Evolutionary conservation across 2,797 vertebrate genomes (phyloP), one percentile per base, ranked within the genome.

Genomic region (Crypturellus tataupa): DNA sequence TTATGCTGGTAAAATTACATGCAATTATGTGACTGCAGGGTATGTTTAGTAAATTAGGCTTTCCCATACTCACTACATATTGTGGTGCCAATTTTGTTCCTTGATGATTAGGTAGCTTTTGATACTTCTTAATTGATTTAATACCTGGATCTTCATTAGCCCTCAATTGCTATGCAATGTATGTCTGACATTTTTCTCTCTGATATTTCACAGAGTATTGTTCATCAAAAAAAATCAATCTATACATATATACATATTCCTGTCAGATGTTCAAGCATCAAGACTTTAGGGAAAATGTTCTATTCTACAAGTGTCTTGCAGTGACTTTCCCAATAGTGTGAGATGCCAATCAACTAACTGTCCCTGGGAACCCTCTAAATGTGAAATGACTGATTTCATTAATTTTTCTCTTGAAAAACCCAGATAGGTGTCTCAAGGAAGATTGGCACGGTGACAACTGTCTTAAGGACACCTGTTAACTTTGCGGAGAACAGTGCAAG

Each of bases 31-130:
- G 99, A 99, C 99, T 99, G 99, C 99, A 99, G 99, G 99, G 99
- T 99, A 99, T 99, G 99, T 99, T 99, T 99, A 99, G 99, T 99
- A 99, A 99, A 99, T 99, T 99, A 99, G 99, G 99, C 99, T 99
- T 99, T 99, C 99, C 99, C 98, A 99, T 99, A 99, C 99, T 99
- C 98, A 98, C 98, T 99, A 98, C 98, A 99, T 99, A 99, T 99
- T 99, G 98, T 98, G 98, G 98, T 98, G 99, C 99, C 99, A 99
- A 99, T 99, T 99, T 98, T 99, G 99, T 99, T 99, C 99, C 99
- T 99, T 99, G 99, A 99, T 99, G 99, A 99, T 99, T 99, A 98
- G 99, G 99, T 99, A 98, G 99, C 99, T 99, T 98, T 99, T 98
- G 98, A 99, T 98, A 98, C 98, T 98, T 98, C 98, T 98, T 99